These are phyloP conservation scores for Sylvia borin DNA, from an alignment of 2,797 vertebrate species.

Conservation along the genomic window DNA sequence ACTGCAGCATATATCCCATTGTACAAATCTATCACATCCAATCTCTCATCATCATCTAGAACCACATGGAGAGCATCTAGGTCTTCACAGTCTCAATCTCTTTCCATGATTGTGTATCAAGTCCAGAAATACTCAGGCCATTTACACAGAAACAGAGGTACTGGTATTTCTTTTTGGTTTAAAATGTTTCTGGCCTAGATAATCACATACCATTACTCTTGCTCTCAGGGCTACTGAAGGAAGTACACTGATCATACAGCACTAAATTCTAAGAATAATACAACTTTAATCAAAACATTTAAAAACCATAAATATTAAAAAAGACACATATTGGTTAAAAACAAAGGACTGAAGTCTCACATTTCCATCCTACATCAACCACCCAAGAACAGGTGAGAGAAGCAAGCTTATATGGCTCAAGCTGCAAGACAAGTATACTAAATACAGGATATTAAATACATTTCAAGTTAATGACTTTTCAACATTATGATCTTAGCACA, in stretches of 20 bases:
- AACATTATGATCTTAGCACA: background rate
- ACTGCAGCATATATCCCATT: background rate
- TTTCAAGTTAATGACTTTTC: background rate
- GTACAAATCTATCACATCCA: background rate
- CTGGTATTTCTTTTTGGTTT: background rate
- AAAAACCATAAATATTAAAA: background rate
- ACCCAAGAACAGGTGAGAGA: background rate
- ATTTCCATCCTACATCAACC: background rate
- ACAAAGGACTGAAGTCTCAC: background rate
- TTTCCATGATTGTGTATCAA: background rate
- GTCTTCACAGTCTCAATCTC: background rate
- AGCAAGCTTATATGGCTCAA: background rate
- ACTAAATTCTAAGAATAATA: background rate
- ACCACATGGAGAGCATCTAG: background rate
- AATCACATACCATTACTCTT: background rate
- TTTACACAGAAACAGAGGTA: background rate
- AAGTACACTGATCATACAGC: background rate
- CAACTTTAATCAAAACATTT: background rate
- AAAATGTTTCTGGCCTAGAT: background rate
- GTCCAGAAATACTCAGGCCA: background rate
- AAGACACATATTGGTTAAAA: background rate
- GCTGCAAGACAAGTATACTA: background rate
- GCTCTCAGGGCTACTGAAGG: background rate
- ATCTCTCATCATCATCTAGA: background rate
- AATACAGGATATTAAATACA: background rate